Percentiles rank a stretch among this genome's conserved stretches.
These are phyloP conservation scores for Excalfactoria chinensis DNA, from an alignment of 2,113 vertebrate species.

Conservation along the genomic window DNA sequence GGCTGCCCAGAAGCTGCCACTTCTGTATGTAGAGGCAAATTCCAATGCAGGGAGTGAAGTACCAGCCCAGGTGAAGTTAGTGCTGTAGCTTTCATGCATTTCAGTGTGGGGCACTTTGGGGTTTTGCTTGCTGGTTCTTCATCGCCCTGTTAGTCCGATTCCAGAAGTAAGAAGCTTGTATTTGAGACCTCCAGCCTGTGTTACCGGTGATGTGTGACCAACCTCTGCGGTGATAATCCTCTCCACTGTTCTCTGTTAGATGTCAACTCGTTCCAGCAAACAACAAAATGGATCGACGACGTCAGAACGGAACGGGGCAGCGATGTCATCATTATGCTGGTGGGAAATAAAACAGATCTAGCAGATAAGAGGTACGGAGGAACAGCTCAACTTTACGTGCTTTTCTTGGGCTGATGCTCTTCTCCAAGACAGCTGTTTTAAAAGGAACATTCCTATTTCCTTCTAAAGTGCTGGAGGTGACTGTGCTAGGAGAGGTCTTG, in stretches of 20 bases:
- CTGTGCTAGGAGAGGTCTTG: neutral
- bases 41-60: neutral
- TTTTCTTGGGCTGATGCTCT: neutral
- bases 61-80: neutral
- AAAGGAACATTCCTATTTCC: fast-evolving
- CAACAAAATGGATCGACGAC: conserved; percentile 99
- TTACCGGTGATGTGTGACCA: neutral
- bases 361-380: conserved; percentile 94
- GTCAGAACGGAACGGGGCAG: conserved; percentile 98
- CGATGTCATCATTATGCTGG: conserved; percentile 99
- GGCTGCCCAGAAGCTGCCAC: too few relatives aligned
- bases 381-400: neutral
- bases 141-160: neutral
- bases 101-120: neutral
- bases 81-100: neutral
- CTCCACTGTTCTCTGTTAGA: conserved; percentile 80
- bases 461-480: neutral
- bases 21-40: neutral
- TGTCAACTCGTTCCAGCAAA: conserved; percentile 99
- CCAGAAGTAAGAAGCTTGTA: neutral
- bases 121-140: neutral
- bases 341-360: conserved; percentile 99
- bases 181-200: neutral
- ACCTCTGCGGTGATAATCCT: conserved; percentile 44
- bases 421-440: neutral